Percentiles rank a stretch among this genome's conserved stretches.
These are phyloP conservation scores for Cyrtodaria siliqua DNA, from an alignment of 2,888 invertebrate species.

Conservation along the genomic window DNA sequence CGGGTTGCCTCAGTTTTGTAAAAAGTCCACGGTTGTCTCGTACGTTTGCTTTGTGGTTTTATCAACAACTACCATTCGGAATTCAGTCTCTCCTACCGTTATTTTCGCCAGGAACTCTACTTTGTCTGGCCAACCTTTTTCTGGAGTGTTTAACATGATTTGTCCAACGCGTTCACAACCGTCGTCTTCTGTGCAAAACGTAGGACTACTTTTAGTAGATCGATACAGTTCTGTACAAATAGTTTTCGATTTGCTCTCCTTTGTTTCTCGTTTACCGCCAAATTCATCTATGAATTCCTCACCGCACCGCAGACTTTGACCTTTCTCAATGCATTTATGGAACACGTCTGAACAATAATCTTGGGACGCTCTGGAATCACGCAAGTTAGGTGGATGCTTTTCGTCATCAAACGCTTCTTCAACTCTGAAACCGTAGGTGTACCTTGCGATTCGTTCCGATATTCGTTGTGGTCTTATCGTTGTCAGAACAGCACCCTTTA, in stretches of 20 bases:
- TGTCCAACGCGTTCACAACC: constrained; percentile 28
- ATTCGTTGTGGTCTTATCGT: constrained; percentile 13
- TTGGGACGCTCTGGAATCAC: constrained; percentile 2
- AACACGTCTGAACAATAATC: constrained; percentile 22
- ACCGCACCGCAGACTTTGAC: constrained; percentile 17
- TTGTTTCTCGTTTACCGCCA: constrained; percentile 3
- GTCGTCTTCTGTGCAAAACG: constrained; percentile 16
- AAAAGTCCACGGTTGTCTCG: constrained; percentile 28
- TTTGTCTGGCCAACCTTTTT: constrained; percentile 26
- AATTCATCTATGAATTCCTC: constrained; percentile 12
- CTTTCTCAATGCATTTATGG: constrained; percentile 25
- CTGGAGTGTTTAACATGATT: constrained; percentile 21
- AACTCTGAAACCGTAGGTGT: constrained; percentile 31
- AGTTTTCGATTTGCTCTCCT: constrained; percentile 12
- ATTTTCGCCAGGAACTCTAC: constrained; percentile 27
- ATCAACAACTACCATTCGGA: constrained; percentile 26
- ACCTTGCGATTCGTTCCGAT: constrained; percentile 25
- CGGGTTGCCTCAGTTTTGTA: constrained; percentile 25
- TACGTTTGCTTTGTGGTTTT: constrained; percentile 9
- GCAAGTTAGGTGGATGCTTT: constrained; percentile 7
- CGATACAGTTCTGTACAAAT: constrained; percentile 21
- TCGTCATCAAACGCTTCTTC: constrained; percentile 13
- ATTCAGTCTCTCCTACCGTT: constrained; percentile 30
- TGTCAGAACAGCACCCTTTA: constrained; percentile 30
- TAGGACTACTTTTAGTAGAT: constrained; percentile 10